Evolutionary conservation across 2,888 invertebrate species (phyloP), one percentile per base, ranked within the genome.

Genomic region (Cyrtodaria siliqua): DNA sequence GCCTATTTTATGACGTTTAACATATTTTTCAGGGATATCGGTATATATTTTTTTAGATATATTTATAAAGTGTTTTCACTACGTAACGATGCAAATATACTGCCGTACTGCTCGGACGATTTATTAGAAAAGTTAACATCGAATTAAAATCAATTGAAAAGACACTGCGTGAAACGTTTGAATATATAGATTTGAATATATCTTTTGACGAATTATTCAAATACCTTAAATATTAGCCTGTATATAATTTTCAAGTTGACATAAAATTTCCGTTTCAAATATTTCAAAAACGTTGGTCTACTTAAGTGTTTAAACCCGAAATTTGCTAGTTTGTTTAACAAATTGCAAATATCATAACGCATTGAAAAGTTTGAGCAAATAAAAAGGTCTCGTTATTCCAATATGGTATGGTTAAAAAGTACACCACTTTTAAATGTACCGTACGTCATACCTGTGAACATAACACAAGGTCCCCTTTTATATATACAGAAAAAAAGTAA

Each of bases 171-270:
- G 44, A 44, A 20, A 44, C 16, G 44, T 9, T 16, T 44, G 20
- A 44, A 6, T 16, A 44, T 44, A 4, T 18, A 44, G 3, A 18
- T 16, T 4, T 18, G 3, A 44, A 3, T 44, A 44, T 44, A 20
- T 16, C 20, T 44, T 18, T 44, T 16, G 16, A 44, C 16, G 20
- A 44, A 44, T 44, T 44, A 44, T 44, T 44, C n/a, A 44, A 44
- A 44, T 44, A 20, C 44, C 20, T 44, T 16, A 44, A 44, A 44
- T 44, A 44, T 44, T 44, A 44, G 8, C 44, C n/a, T 44, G 16
- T 44, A 44, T 44, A 18, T 16, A 16, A 18, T 20, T 44, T 44
- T 44, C n/a, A 6, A 16, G 44, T 16, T 16, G n/a, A 44, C 20
- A 16, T 44, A 20, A 44, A 44, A 44, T 20, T 33, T 33, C 44